Base-by-base conservation (phyloP, 2,888 invertebrate species). In the Acronicta leporina region DNA sequence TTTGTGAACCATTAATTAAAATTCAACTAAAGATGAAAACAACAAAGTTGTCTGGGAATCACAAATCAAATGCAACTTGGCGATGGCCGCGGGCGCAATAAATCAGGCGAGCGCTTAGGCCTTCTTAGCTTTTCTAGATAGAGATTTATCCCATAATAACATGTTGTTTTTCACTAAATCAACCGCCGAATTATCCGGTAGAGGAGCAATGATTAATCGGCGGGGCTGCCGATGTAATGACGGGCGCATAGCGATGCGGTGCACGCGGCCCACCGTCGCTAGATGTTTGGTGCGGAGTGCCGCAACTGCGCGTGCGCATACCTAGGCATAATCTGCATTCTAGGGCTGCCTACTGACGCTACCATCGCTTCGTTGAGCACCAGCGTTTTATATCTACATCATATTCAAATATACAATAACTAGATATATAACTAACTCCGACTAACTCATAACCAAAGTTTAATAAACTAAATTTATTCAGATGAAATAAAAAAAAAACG, bases 91-190 rank as follows among this genome's bases (percentile, higher is more conserved):
- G 75, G 88, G 90, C 85, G 79, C 82, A 80, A 90, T 94, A 94
- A 94, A 94, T 94, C 94, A 92, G 87, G 63, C 82, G 84, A 85
- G 90, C 89, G 91, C 92, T 94, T 94, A 94, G 93, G 92, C 91
- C 93, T 93, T 91, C 93, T 94, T 93, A 94, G 93, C 93, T 92
- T 94, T 94, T 93, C 94, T 94, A 94, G 94, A 94, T 94, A 94
- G 90, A 94, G 94, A 94, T 94, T 94, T 94, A 94, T 94, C 92
- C 92, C 87, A 85, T 94, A 94, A 94, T 94, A 94, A 93, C 93
- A 94, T 83, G 92, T 92, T 94, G 91, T 88, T 92, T 94, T 94
- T 93, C 92, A 92, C 90, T 94, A 93, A 93, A 94, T 94, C 94
- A 93, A 92, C 89, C 88, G 88, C 94, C 94, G 94, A 94, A 94